Percentiles rank a stretch among this genome's conserved stretches.
These are phyloP conservation scores for Polypedilum pembai DNA, from an alignment of 1,140 invertebrate genomes.

Conservation along the genomic window DNA sequence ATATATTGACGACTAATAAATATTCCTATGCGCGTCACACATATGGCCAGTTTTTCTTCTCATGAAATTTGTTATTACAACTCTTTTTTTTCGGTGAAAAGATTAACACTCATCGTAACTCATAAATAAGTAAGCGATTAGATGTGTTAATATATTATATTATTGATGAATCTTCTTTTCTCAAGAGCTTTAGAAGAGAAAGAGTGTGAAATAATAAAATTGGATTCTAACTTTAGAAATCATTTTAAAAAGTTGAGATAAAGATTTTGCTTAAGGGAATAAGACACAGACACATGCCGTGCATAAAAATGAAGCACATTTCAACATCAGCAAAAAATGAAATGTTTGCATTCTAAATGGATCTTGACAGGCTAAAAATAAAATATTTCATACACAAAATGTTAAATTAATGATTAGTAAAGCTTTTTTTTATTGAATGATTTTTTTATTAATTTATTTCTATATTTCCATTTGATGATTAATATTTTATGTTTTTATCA, in stretches of 20 bases:
- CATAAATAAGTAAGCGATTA: slow-evolving; percentile 26
- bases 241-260: too few relatives aligned
- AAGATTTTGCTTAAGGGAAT: not conserved
- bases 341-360: slow-evolving; percentile 6
- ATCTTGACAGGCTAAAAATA: not conserved
- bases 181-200: not conserved
- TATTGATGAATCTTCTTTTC: slow-evolving; percentile 23
- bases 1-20: too few relatives aligned
- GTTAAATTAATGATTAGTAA: slow-evolving; percentile 10
- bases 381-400: not conserved
- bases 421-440: not conserved
- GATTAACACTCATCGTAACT: slow-evolving; percentile 23
- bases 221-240: too few relatives aligned
- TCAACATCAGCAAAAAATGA: not conserved
- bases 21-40: too few relatives aligned
- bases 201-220: slow-evolving; percentile 22
- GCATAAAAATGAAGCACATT: not conserved
- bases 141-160: slow-evolving; percentile 23
- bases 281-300: not conserved
- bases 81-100: not conserved
- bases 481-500: slow-evolving; percentile 24
- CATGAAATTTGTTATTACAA: too few relatives aligned
- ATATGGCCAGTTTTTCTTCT: too few relatives aligned
- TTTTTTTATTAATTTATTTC: slow-evolving; percentile 26
- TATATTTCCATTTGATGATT: slow-evolving; percentile 24